Evolutionary conservation across 2,888 invertebrate species (phyloP).

Genomic region (Diogma glabrata): DNA sequence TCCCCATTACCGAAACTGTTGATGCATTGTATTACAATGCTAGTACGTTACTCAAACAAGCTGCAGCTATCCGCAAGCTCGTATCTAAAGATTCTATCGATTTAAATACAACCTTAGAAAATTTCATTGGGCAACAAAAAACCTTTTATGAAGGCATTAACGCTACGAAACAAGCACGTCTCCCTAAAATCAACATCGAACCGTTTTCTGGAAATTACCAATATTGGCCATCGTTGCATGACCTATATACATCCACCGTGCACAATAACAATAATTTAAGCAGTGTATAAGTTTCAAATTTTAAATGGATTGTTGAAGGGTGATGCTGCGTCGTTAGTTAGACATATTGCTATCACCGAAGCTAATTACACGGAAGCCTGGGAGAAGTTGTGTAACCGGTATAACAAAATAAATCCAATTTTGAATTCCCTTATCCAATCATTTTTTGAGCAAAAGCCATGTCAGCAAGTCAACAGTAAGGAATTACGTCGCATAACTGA

Average conservation of each 20-base stretch:
- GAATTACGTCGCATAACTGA: neutral
- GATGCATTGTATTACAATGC: neutral
- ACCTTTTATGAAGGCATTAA: no score
- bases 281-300: no score
- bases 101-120: neutral
- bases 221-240: no score
- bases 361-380: neutral
- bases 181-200: no score
- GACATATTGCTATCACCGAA: neutral
- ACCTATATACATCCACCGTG: no score
- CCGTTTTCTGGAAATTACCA: no score
- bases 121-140: neutral
- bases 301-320: no score
- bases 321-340: no score
- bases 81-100: neutral
- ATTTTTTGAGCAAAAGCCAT: neutral
- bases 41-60: neutral
- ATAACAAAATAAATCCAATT: neutral
- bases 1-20: neutral
- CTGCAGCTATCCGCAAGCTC: neutral
- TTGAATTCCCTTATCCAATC: neutral
- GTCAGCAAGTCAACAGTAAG: neutral
- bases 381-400: neutral
- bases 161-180: no score
- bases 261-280: no score